Conservation (phyloP, 2,113 vertebrate genomes). For the Lophius piscatorius region DNA sequence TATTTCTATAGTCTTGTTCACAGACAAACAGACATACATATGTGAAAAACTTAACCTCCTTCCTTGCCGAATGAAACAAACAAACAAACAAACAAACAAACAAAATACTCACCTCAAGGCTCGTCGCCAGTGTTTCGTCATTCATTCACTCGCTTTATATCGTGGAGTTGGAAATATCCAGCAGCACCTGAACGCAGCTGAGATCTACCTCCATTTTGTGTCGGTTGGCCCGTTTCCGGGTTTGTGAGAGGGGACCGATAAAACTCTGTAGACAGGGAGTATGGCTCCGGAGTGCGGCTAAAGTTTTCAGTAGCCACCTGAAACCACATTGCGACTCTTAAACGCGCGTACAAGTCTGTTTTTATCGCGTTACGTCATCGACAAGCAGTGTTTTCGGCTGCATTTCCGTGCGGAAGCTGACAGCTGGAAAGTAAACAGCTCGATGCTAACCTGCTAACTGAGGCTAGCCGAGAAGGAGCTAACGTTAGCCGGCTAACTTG, state of each 20-base stretch:
- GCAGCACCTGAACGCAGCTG: constrained; percentile 35
- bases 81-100: no score
- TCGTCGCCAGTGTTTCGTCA: no score
- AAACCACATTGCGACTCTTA: neutral
- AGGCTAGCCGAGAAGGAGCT: constrained; percentile 43
- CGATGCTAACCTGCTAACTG: constrained; percentile 46
- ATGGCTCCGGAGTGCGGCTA: constrained; percentile 57
- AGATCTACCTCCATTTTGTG: constrained; percentile 79
- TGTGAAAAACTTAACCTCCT: no score
- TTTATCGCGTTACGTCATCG: neutral
- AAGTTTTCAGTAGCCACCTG: constrained; percentile 23
- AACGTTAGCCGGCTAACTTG: constrained; percentile 49
- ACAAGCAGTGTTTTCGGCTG: neutral
- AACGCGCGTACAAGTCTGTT: neutral
- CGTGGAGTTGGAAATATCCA: neutral
- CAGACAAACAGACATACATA: no score
- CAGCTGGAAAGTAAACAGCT: constrained; percentile 71
- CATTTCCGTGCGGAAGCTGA: constrained; percentile 56
- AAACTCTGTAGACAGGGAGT: constrained; percentile 47
- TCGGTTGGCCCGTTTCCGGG: constrained; percentile 70
- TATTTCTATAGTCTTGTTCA: no score
- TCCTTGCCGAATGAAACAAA: no score
- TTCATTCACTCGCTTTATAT: no score
- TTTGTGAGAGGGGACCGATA: constrained; percentile 64
- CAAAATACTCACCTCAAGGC: no score